Evolutionary conservation across 1,140 invertebrate species (phyloP).

Genomic region (Stegodyphus dumicola): DNA sequence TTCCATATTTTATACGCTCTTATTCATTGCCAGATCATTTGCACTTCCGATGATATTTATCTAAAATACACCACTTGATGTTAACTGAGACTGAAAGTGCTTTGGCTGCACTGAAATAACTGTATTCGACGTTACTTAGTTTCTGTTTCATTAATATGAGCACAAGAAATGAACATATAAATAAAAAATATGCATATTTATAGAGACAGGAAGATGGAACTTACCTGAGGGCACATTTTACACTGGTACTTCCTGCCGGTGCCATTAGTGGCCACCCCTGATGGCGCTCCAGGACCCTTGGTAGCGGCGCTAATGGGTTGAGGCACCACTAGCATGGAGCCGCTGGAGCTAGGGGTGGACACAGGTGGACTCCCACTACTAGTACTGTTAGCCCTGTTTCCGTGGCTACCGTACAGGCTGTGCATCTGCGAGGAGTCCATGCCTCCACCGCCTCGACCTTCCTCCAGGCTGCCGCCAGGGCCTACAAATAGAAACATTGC

Average conservation of each 20-base stretch:
- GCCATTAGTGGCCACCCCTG: slow-evolving; percentile 62
- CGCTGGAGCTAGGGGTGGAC: slow-evolving; percentile 67
- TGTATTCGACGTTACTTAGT: too few relatives aligned
- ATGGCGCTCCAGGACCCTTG: slow-evolving; percentile 63
- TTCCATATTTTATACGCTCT: too few relatives aligned
- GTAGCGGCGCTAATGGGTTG: slow-evolving; percentile 88
- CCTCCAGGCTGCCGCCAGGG: slow-evolving; percentile 56
- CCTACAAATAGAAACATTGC: slow-evolving; percentile 10
- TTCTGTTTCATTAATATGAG: too few relatives aligned
- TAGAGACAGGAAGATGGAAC: slow-evolving; percentile 65
- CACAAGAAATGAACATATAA: too few relatives aligned
- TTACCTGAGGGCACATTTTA: slow-evolving; percentile 98
- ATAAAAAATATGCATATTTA: too few relatives aligned
- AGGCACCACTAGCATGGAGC: slow-evolving; percentile 85
- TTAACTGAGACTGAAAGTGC: too few relatives aligned
- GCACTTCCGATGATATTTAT: too few relatives aligned
- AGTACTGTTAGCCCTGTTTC: slow-evolving; percentile 63
- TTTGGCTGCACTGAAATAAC: too few relatives aligned
- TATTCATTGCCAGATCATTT: too few relatives aligned
- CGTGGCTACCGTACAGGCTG: slow-evolving; percentile 62
- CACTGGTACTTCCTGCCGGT: slow-evolving; percentile 85
- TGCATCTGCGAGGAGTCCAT: slow-evolving; percentile 64
- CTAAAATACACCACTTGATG: too few relatives aligned
- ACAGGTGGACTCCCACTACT: slow-evolving; percentile 64
- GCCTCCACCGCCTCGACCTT: slow-evolving; percentile 58